Evolutionary conservation across 2,113 vertebrate genomes (phyloP), one percentile per base, ranked within the genome.

Genomic region (Micromys minutus): DNA sequence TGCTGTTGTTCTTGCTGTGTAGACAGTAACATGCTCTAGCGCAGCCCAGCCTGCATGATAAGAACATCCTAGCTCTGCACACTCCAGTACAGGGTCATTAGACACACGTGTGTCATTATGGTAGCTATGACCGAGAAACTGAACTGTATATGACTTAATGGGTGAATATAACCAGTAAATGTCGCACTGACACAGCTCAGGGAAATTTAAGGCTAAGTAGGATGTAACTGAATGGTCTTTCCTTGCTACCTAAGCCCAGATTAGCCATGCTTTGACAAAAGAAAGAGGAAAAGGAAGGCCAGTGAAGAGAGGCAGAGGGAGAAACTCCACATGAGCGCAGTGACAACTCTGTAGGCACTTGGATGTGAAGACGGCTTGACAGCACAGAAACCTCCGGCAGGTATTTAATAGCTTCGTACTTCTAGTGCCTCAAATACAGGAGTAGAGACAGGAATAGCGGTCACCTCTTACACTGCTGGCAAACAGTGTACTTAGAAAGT

Each of bases 1-100:
- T n/a, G 99, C 81, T 98, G 97, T 36, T 98, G 97, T n/a, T 95
- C 98, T 99, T 80, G 52, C 52, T 36, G 39, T 12, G 26, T 2
- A 29, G 6, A 61, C 21, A 55, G 59, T n/a, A 72, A 36, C 59
- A 26, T 0, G 13, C 26, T 26, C n/a, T 52, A 16, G 89, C 12
- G 80, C 19, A 79, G 57, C 45, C 19, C 0, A 29, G 50, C 24
- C 42, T 65, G 61, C 39, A 45, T 12, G n/a, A 17, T 0, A 61
- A 50, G 39, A 61, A 31, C 2, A 52, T n/a, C 72, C 52, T 52
- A 31, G 34, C 29, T n/a, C 29, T 86, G 77, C 10, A 39, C 3
- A 65, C 63, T 67, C 36, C 24, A 42, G 19, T 4, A n/a, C 42
- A 90, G 59, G 72, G 39, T n/a, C 75, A 52, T 55, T 45, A 52